These are phyloP conservation scores for Drosophila histrio DNA, from an alignment of 2,888 invertebrate genomes.

Conservation along the genomic window DNA sequence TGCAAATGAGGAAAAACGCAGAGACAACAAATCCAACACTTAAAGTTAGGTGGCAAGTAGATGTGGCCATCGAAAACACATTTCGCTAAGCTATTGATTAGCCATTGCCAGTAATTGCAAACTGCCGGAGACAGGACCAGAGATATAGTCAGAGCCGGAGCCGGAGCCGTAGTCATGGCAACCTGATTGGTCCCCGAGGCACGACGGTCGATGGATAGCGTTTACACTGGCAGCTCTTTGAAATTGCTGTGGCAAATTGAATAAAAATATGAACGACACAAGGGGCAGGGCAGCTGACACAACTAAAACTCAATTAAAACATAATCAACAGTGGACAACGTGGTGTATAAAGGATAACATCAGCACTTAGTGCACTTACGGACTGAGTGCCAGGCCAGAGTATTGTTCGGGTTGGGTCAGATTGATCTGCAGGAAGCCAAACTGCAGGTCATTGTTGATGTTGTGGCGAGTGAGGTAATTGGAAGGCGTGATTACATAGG, in stretches of 20 bases:
- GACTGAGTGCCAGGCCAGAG: constrained; percentile 88
- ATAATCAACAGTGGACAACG: constrained; percentile 50
- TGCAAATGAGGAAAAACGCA: constrained; percentile 39
- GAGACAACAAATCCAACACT: constrained; percentile 17
- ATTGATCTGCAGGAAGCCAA: constrained; percentile 95
- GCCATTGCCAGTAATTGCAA: constrained; percentile 62
- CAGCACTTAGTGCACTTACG: constrained; percentile 86
- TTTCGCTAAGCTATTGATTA: constrained; percentile 68
- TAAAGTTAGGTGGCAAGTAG: constrained; percentile 23
- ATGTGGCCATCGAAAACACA: constrained; percentile 53
- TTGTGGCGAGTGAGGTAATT: constrained; percentile 90
- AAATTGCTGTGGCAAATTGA: constrained; percentile 72
- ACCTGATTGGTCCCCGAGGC: constrained; percentile 51
- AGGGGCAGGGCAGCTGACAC: constrained; percentile 44
- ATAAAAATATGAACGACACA: constrained; percentile 66
- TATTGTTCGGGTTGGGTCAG: constrained; percentile 90
- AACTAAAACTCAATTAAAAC: constrained; percentile 65
- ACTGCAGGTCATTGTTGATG: constrained; percentile 90
- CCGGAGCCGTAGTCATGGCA: constrained; percentile 11
- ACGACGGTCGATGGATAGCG: neutral
- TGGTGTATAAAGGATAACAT: constrained; percentile 18
- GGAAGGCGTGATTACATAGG: constrained; percentile 89
- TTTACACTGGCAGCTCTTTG: constrained; percentile 28
- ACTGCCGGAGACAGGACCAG: constrained; percentile 16
- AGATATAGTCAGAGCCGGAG: constrained; percentile 4